Evolutionary conservation across 2,797 vertebrate species (phyloP).

Genomic region (Geranospiza caerulescens): DNA sequence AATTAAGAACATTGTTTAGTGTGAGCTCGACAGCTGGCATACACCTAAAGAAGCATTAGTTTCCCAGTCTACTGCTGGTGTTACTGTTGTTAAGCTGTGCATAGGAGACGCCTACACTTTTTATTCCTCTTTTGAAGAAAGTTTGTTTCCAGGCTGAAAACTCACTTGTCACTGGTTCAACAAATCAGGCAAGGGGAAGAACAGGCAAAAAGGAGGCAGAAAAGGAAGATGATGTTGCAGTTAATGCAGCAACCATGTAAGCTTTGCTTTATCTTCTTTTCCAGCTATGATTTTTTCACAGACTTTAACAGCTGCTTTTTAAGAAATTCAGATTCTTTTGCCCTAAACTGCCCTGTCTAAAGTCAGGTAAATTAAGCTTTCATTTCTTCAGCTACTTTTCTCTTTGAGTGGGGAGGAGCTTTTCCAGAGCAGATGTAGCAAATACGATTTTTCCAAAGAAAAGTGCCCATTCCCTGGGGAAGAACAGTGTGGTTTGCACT

Average conservation of each 20-base stretch:
- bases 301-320: neutral
- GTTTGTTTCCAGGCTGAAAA: neutral
- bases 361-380: neutral
- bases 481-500: neutral
- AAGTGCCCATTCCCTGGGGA: neutral
- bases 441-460: neutral
- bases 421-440: neutral
- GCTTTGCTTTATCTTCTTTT: neutral
- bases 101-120: neutral
- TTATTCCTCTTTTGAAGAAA: neutral
- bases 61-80: neutral
- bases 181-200: neutral
- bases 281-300: neutral
- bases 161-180: neutral
- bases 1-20: constrained; percentile 23
- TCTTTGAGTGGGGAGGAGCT: neutral
- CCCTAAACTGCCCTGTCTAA: neutral
- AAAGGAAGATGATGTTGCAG: neutral
- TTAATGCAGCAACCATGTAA: neutral
- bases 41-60: constrained; percentile 14
- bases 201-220: neutral
- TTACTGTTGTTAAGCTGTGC: neutral
- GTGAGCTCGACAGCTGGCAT: neutral
- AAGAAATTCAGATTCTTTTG: neutral
- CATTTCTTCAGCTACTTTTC: neutral